Evolutionary conservation across 2,888 invertebrate genomes (phyloP).

Genomic region (Stenotaenia linearis): DNA sequence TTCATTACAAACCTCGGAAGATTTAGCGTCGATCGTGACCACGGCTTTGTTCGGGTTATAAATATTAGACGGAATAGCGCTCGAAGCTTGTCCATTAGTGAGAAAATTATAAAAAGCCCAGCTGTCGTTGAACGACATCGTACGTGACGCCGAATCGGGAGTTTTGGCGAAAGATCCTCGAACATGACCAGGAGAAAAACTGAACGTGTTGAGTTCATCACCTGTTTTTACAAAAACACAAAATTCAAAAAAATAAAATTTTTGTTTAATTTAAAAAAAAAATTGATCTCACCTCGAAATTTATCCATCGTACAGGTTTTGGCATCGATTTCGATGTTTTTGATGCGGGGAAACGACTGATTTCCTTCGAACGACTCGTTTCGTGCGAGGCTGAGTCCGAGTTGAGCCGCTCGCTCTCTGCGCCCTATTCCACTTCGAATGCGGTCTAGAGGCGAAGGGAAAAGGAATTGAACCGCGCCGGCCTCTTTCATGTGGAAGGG

Average conservation of each 20-base stretch:
- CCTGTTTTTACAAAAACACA: too few relatives aligned
- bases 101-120: slow-evolving; percentile 53
- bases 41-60: slow-evolving; percentile 63
- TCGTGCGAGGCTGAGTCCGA: slow-evolving; percentile 40
- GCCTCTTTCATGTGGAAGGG: slow-evolving; percentile 14
- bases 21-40: slow-evolving; percentile 60
- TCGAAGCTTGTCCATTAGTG: slow-evolving; percentile 41
- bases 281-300: too few relatives aligned
- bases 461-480: not conserved
- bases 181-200: slow-evolving; percentile 43
- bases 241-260: too few relatives aligned
- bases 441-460: slow-evolving; percentile 45
- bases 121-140: slow-evolving; percentile 42
- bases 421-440: slow-evolving; percentile 41
- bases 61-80: slow-evolving; percentile 41
- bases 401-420: slow-evolving; percentile 42
- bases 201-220: slow-evolving; percentile 46
- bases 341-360: slow-evolving; percentile 56
- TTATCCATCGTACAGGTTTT: slow-evolving; percentile 39
- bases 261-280: too few relatives aligned
- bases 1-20: too few relatives aligned
- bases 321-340: slow-evolving; percentile 43
- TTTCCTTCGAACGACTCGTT: slow-evolving; percentile 56
- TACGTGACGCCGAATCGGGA: slow-evolving; percentile 34
- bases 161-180: slow-evolving; percentile 37